Conservation (phyloP, 2,113 vertebrate species). For the Epinephelus fuscoguttatus region DNA sequence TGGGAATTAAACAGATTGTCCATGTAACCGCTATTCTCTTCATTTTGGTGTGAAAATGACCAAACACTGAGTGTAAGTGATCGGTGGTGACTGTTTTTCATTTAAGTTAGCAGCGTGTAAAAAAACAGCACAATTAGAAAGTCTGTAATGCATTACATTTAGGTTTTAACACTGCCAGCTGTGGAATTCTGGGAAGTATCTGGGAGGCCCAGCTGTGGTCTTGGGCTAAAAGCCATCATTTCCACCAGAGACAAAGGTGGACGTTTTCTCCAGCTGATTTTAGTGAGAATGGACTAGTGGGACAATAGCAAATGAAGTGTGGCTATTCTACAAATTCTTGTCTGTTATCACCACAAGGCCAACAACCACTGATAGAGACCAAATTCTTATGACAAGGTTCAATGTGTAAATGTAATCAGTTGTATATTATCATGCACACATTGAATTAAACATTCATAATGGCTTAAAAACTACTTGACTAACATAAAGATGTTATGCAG, state of each 20-base stretch:
- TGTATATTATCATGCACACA: neutral
- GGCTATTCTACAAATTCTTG: neutral
- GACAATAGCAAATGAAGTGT: conserved; percentile 16
- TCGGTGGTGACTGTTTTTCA: conserved; percentile 7
- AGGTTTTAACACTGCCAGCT: conserved; percentile 21
- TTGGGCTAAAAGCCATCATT: conserved; percentile 35
- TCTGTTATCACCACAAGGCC: neutral
- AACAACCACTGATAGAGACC: neutral
- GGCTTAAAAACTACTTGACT: neutral
- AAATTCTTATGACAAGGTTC: neutral
- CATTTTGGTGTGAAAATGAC: conserved; percentile 31
- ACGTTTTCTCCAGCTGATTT: conserved; percentile 15
- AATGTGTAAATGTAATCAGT: neutral
- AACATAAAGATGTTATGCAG: too few species aligned
- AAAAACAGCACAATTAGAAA: conserved; percentile 8
- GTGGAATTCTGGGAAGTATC: conserved; percentile 50
- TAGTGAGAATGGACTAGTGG: neutral
- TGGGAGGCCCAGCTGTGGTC: conserved; percentile 46
- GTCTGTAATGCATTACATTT: conserved; percentile 39
- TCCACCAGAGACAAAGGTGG: conserved; percentile 27
- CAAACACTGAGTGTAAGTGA: conserved; percentile 18
- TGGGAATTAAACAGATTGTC: conserved; percentile 19
- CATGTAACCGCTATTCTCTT: neutral
- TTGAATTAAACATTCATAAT: neutral
- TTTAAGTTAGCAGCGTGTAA: neutral